phyloP scores from a whole-genome alignment of 2,797 vertebrate genomes.

The Syndactyla subalaris region DNA sequence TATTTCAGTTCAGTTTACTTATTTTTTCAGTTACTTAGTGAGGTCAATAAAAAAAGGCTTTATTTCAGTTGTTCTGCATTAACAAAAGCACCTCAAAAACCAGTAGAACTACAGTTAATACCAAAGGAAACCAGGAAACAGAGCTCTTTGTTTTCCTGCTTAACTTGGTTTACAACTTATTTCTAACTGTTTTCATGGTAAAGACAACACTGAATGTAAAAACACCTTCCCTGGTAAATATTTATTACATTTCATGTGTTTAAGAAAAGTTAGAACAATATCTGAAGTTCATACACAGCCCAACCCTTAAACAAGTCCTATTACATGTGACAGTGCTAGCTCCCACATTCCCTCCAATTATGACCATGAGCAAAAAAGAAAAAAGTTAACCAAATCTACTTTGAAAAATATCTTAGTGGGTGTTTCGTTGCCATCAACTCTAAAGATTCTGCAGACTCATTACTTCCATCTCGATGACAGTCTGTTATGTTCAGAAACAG shows the following conservation, averaged over 20 bases:
- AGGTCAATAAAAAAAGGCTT: background rate
- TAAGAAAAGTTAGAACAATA: background rate
- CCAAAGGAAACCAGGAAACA: background rate
- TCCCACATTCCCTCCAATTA: background rate
- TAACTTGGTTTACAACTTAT: background rate
- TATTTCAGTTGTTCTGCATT: background rate
- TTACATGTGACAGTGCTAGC: rapidly evolving
- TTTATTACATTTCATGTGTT: background rate
- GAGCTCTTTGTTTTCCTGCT: background rate
- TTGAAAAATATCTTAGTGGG: background rate
- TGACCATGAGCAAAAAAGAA: background rate
- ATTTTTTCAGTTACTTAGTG: background rate
- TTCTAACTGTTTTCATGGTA: background rate
- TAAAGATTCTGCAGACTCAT: background rate
- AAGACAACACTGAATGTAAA: background rate
- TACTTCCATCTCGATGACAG: rapidly evolving
- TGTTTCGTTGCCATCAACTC: rapidly evolving
- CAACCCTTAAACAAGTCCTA: background rate
- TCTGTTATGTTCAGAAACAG: background rate
- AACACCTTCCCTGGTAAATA: background rate
- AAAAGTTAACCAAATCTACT: background rate
- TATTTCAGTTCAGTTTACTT: background rate
- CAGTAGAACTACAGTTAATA: background rate
- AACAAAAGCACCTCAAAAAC: background rate
- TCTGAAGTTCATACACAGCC: background rate